Base-by-base conservation (phyloP, 2,888 invertebrate species). In the Sphaerophoria rueppellii region DNA sequence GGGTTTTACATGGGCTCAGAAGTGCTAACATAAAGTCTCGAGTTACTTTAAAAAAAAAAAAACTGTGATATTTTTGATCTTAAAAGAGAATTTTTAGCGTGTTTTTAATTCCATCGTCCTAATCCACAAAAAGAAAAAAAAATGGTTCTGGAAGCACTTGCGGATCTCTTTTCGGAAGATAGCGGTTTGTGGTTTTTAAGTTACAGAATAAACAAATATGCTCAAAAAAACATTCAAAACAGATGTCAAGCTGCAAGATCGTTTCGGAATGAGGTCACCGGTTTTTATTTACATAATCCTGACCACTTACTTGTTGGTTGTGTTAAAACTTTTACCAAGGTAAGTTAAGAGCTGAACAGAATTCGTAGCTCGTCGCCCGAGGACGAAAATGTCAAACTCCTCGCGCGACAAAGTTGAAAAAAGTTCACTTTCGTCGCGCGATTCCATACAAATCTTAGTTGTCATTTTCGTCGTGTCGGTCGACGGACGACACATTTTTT, bases 281-380 rank as follows among this genome's bases (percentile, higher is more conserved):
- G 63, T 76, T 70, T 88, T 89, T 79, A 82, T 90, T 80, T 2
- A 88, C 1, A 4, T 48, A 24, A 65, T 88, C 4, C 65, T 91
- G 54, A 70, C 55, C 0, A 0, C 83, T n/a, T 91, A 91, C 87
- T 86, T 91, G 71, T 9, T 88, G 46, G 34, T 89, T 24, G 87
- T 91, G 6, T 87, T 86, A 6, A 52, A 87, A 72, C 50, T 87
- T 24, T 86, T 81, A 57, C 88, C 88, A 2, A 86, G 82, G 88
- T 88, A 75, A 87, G 87, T 40, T 40, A 12, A 54, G 4, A 57
- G 6, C 1, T 4, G 16, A 5, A 40, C 37, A 11, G 57, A 14
- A 12, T 40, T 37, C 3, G 4, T 16, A 16, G 24, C 24, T 2
- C 2, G 1, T 24, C 24, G 24, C 24, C 24, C 24, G 24, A 24